A percentile compares a stretch with the other conserved stretches of the same genome.
Conservation (phyloP, 2,113 vertebrate species). For the Gobio gobio region DNA sequence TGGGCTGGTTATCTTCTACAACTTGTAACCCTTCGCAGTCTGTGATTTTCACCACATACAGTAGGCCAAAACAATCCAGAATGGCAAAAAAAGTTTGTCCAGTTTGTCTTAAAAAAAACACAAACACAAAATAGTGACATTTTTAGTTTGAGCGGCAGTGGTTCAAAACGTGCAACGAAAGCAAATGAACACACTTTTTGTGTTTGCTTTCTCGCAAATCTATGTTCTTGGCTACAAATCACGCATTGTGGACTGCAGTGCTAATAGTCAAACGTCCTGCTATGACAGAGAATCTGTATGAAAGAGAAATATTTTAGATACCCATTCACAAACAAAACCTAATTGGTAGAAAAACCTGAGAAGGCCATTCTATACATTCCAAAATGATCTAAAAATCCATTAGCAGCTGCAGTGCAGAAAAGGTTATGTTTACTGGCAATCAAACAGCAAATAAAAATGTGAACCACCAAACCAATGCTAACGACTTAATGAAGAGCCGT, state of each 20-base stretch:
- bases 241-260: not conserved
- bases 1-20: not conserved
- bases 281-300: not conserved
- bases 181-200: not conserved
- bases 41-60: not conserved
- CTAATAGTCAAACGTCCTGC: not conserved
- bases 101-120: not conserved
- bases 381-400: not conserved
- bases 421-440: slow-evolving; percentile 55
- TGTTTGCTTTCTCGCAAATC: not conserved
- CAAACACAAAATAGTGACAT: not conserved
- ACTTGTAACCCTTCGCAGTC: not conserved
- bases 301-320: not conserved
- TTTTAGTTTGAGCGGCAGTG: not conserved
- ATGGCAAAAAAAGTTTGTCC: not conserved
- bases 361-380: not conserved
- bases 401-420: slow-evolving; percentile 20
- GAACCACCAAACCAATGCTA: slow-evolving; percentile 37
- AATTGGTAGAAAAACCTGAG: slow-evolving; percentile 1
- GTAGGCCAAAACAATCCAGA: not conserved
- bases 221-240: not conserved
- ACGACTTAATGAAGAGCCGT: slow-evolving; percentile 19
- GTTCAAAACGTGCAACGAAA: not conserved
- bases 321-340: not conserved
- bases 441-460: slow-evolving; percentile 69